Conservation (phyloP, 2,797 vertebrate species). For the Eleutherodactylus coqui region DNA sequence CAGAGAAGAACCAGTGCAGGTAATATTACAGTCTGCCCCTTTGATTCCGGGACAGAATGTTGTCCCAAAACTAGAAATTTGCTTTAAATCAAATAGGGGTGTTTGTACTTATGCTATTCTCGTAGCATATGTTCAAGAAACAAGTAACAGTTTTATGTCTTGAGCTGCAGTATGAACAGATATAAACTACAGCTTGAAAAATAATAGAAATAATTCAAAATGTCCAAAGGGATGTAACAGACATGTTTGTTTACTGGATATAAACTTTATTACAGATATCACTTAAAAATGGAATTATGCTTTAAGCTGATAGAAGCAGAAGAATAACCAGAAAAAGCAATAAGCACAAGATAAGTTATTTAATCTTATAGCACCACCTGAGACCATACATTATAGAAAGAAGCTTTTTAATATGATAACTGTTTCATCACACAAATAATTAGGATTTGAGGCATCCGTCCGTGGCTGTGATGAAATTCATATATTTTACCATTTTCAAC, state of each 20-base stretch:
- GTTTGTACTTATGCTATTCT: too few species aligned
- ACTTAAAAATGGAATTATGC: not conserved
- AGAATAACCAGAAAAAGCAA: not conserved
- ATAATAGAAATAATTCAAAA: not conserved
- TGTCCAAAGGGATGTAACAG: not conserved
- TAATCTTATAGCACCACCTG: not conserved
- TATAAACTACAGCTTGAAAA: not conserved
- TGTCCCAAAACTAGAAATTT: too few species aligned
- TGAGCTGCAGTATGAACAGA: too few species aligned
- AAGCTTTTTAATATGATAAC: not conserved
- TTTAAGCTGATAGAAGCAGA: not conserved
- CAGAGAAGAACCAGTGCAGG: too few species aligned
- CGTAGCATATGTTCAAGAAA: too few species aligned
- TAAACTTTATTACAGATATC: not conserved
- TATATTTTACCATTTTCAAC: constrained; percentile 64
- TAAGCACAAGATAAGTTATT: not conserved
- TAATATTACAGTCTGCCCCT: too few species aligned
- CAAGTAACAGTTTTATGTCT: too few species aligned
- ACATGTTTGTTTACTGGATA: not conserved
- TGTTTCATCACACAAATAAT: not conserved
- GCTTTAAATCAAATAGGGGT: too few species aligned
- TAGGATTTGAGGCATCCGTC: not conserved
- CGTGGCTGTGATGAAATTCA: not conserved
- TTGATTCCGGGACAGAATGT: too few species aligned
- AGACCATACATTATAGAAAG: not conserved